Conservation (phyloP, 2,888 invertebrate species). For the Germaria angustata region DNA sequence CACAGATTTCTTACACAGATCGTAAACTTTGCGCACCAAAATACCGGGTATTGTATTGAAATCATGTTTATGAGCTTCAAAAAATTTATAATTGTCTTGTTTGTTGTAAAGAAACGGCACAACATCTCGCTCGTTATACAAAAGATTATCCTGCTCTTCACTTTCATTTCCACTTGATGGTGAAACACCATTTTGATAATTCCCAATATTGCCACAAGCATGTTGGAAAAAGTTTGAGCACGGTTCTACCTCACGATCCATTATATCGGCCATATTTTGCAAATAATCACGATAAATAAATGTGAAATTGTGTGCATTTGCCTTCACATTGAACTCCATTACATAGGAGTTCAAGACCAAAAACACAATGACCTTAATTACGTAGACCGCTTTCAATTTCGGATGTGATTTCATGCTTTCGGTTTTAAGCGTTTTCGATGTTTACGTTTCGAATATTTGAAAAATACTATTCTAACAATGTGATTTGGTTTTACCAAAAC, state of each 20-base stretch:
- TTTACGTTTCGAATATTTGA: slow-evolving; percentile 42
- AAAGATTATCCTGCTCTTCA: not conserved
- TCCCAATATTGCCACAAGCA: slow-evolving; percentile 73
- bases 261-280: slow-evolving; percentile 69
- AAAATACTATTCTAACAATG: slow-evolving; percentile 40
- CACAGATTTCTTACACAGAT: slow-evolving; percentile 68
- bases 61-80: slow-evolving; percentile 69
- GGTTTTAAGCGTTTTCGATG: slow-evolving; percentile 24
- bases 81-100: slow-evolving; percentile 75
- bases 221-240: slow-evolving; percentile 76
- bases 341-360: slow-evolving; percentile 35
- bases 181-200: not conserved
- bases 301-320: slow-evolving; percentile 62
- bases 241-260: slow-evolving; percentile 71
- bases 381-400: slow-evolving; percentile 1
- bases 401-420: slow-evolving; percentile 2
- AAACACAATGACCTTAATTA: slow-evolving; percentile 6
- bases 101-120: slow-evolving; percentile 75
- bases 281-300: slow-evolving; percentile 73
- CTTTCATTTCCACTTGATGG: not conserved
- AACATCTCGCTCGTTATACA: slow-evolving; percentile 62
- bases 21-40: slow-evolving; percentile 72
- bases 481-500: slow-evolving; percentile 26
- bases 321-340: not conserved
- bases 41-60: slow-evolving; percentile 73